Percentiles rank a stretch among this genome's conserved stretches.
Evolutionary conservation across 2,113 vertebrate genomes (phyloP).

Genomic region (Bagarius yarrelli): DNA sequence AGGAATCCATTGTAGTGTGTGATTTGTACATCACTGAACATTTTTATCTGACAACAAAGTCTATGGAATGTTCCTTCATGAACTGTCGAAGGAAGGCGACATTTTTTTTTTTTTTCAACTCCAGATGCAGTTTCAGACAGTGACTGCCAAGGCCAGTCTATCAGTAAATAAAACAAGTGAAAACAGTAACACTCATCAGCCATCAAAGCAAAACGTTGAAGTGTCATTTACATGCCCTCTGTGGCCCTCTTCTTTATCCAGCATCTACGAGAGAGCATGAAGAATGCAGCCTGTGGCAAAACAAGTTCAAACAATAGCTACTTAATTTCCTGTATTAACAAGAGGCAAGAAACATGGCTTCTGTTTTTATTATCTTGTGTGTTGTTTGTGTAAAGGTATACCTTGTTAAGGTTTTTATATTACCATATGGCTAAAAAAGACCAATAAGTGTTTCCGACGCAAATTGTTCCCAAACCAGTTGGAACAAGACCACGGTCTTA

Average conservation of each 20-base stretch:
- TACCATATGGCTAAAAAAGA: too few relatives aligned
- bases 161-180: conserved; percentile 12
- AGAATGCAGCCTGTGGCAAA: not conserved
- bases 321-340: not conserved
- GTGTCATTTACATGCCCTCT: not conserved
- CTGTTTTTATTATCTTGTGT: not conserved
- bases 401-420: too few relatives aligned
- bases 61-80: conserved; percentile 7
- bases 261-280: not conserved
- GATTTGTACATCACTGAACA: not conserved
- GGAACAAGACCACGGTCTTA: too few relatives aligned
- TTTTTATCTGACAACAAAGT: not conserved
- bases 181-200: not conserved
- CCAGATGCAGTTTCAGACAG: conserved; percentile 2
- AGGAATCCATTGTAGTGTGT: not conserved
- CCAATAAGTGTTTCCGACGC: too few relatives aligned
- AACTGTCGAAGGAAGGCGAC: not conserved
- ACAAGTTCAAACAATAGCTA: not conserved
- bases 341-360: not conserved
- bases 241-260: not conserved
- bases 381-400: too few relatives aligned
- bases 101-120: conserved; percentile 4
- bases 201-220: not conserved
- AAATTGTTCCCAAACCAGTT: too few relatives aligned
- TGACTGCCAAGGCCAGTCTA: not conserved